Base-by-base conservation (phyloP, 2,113 vertebrate species). In the Eurypyga helias region DNA sequence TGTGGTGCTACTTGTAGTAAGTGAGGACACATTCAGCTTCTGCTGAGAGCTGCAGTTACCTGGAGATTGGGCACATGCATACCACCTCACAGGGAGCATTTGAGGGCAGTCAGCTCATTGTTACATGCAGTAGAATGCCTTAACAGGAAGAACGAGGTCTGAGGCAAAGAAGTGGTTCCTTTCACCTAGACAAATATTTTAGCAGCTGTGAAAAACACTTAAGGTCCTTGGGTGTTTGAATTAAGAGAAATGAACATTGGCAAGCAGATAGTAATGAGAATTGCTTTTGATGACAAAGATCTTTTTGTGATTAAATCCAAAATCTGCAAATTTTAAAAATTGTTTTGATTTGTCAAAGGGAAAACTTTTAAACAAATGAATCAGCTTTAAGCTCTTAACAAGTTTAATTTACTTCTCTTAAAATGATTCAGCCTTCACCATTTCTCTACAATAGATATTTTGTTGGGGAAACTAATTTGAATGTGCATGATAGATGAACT, bases 401-500 rank as follows among this genome's bases (percentile, higher is more conserved):
- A 91, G 92, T 96, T 92, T 90, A 87, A 94, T 97, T 97, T 97
- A 86, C 87, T 97, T 97, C 95, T 87, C 71, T 94, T 96, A 95
- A 95, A 96, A 91, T 62, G 54, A 96, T 92, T 98, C 91, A 85
- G 62, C 46, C 10, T 23, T 96, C 92, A 72, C 52, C 16, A 70
- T 95, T 97, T 93, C 87, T 91, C 54, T 92, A 64, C 62, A 46
- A 89, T 62, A 96, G 91, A 41, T 95, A 90, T 94, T 98, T 98
- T 97, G 91, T 87, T 93, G 95, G 83, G 77, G 66, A 91, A 97
- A 94, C 61, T 95, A 97, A 97, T 98, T 94, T 97, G 95, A 98
- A 96, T 90, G 92, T 95, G 60, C 80, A 80, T 97, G 97, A 98
- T 97, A 98, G 95, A 98, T 97, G 93, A 96, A 95, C 88, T 96